Evolutionary conservation across 2,113 vertebrate species (phyloP), one percentile per base, ranked within the genome.

Genomic region (Dendropsophus ebraccatus): DNA sequence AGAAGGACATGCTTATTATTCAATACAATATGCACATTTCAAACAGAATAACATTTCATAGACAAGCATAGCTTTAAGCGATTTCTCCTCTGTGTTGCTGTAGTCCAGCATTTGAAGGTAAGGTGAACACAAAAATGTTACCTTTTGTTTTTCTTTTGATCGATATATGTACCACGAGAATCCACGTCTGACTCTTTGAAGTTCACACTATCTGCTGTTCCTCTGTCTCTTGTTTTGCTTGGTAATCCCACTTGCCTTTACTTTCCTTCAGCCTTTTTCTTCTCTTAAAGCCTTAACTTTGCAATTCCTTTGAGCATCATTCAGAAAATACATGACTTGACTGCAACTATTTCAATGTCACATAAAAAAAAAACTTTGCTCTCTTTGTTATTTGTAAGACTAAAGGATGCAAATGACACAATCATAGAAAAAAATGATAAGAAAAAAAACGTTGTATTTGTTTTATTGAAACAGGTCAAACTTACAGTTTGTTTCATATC

Each of bases 231-330:
- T 87, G 37, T 67, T 81, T 87, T 8, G 1, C 17, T 35, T 84
- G 88, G 72, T 87, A 89, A 62, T 90, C 37, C 78, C 50, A 35
- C n/a, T 91, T 89, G 85, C 47, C 89, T 92, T 87, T 89, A 62
- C 35, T 85, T 87, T 87, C 81, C 89, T 86, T 91, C 21, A 84
- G 83, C 12, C 88, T 80, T 87, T 13, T 21, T 90, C 81, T 88
- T 19, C 49, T 89, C 79, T 89, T 87, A 3, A 2, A 79, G 81
- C 65, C 89, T 91, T 89, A 78, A 88, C 77, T 88, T 28, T 87
- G n/a, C 5, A 90, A 87, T 91, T 92, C 90, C 91, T 92, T 90
- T 62, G 91, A 91, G 91, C 72, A 90, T 92, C 65, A 58, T 30
- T 14, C 35, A 87, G 49, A 89, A 90, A 73, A 90, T 67, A 73